Evolutionary conservation across 2,888 invertebrate genomes (phyloP), one percentile per base, ranked within the genome.

Genomic region (Troglohyphantes excavatus): DNA sequence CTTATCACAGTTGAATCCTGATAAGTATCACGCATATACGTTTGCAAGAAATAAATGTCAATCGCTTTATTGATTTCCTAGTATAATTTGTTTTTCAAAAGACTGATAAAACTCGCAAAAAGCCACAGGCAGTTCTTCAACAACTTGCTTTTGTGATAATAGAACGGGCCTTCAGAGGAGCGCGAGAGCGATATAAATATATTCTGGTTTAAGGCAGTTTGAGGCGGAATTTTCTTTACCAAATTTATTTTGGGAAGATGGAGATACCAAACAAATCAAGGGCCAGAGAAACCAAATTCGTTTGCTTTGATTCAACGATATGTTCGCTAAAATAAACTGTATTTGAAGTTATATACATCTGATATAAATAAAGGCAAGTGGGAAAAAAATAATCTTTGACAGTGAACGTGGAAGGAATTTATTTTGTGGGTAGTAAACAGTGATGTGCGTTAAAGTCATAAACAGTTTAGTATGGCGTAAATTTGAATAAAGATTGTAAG

Each of bases 31-130:
- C 23, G 11, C 19, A 23, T 23, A 7, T 13, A 26, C 1, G n/a
- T 19, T 63, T 39, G 65, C 39, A 23, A 27, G 23, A 76, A 78
- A 27, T 61, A 19, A 65, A 78, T 63, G 65, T 65, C 26, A 78
- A 78, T 65, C 43, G 63, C n/a, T 13, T 27, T 76, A 61, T 76
- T 33, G 61, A 33, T 61, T 61, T 39, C 65, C 23, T 29, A 78
- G 70, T 17, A 65, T 78, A 78, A 78, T 65, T 65, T 78, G 26
- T 59, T 46, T 63, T 43, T 78, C 17, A 21, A 21, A 19, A 65
- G 61, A 70, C 82, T 82, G 82, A 82, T 82, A 82, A 82, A 61
- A 61, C 82, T 61, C 29, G 33, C n/a, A 33, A 70, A 46, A 61
- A 61, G n/a, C 68, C 61, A 3, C 1, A n/a, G 39, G 82, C 82